Evolutionary conservation across 2,797 vertebrate genomes (phyloP).

Genomic region (Microctenopoma steveboyesi): DNA sequence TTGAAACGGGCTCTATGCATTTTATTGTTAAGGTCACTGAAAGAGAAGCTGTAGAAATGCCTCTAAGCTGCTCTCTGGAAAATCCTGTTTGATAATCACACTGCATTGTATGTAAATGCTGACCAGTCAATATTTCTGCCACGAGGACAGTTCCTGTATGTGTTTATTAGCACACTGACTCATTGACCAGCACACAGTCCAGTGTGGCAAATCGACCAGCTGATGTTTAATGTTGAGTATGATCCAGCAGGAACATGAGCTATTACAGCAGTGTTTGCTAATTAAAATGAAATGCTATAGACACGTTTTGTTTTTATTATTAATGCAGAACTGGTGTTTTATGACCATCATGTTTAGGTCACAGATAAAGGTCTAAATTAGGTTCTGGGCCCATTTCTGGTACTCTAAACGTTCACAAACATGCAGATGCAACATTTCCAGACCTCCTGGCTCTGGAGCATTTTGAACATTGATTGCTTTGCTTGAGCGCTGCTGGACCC

Average conservation of each 20-base stretch:
- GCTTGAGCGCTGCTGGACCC: not conserved
- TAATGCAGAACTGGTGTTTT: not conserved
- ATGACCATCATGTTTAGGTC: not conserved
- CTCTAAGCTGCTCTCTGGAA: not conserved
- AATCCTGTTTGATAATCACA: not conserved
- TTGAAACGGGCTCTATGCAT: not conserved
- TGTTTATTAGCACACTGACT: slow-evolving; percentile 38
- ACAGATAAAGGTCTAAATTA: not conserved
- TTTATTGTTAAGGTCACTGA: slow-evolving; percentile 2
- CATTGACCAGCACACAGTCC: slow-evolving; percentile 39
- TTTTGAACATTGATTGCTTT: slow-evolving; percentile 10
- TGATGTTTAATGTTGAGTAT: slow-evolving; percentile 30
- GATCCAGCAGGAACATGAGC: slow-evolving; percentile 20
- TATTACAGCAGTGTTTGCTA: not conserved
- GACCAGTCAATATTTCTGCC: slow-evolving; percentile 37
- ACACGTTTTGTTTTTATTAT: not conserved
- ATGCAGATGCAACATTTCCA: too few species aligned
- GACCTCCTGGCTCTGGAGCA: not conserved
- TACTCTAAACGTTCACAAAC: not conserved
- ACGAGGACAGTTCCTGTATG: slow-evolving; percentile 25
- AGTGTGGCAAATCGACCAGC: slow-evolving; percentile 40
- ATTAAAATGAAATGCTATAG: not conserved
- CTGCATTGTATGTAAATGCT: slow-evolving; percentile 17
- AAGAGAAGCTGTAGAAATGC: not conserved
- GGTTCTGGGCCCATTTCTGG: too few species aligned